Evolutionary conservation across 92 coral and sea anemone genomes (phyloP), one percentile per base, ranked within the genome.

Genomic region (Palythoa caribaeorum): DNA sequence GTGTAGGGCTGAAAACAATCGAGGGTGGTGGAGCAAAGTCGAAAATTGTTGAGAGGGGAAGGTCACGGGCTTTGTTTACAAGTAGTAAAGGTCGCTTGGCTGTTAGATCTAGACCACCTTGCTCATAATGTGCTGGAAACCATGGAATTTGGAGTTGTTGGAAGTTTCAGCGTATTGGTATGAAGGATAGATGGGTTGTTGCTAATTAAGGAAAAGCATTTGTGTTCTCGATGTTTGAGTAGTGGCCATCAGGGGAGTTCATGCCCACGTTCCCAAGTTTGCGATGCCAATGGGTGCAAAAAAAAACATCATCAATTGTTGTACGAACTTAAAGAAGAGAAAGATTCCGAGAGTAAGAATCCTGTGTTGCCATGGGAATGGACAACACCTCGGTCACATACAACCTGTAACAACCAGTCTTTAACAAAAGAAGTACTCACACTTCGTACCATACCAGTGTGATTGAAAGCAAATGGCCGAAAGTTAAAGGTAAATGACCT

Each of bases 141-240:
- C 95, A 93, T 51, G 87, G 80, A 12, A 69, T 90, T 20, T 90
- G 95, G 93, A 65, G 37, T 16, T 92, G 92, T 50, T 62, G 48
- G 55, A 20, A 50, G 51, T 92, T 84, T 59, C 78, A 85, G 63
- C 12, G 71, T 11, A 86, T 28, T 63, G 40, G 55, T 7, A 90
- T 87, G 3, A 83, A 87, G 19, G 91, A 92, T 63, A 81, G 91
- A 19, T 89, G 94, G 94, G 55, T 72, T 39, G 14, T 74, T 47
- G 94, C 92, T 28, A 28, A 28, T 28, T 1, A 91, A 93, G 70
- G 94, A 91, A 78, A 93, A 87, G 54, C 37, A 79, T 21, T 77
- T 93, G 78, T 93, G 94, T 65, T 91, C 88, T 52, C 91, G 91
- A 0, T 93, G 92, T 71, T 71, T 93, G 3, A 78, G 90, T 52